phyloP scores from a whole-genome alignment of 2,113 vertebrate species.

The Saguinus imperator region DNA sequence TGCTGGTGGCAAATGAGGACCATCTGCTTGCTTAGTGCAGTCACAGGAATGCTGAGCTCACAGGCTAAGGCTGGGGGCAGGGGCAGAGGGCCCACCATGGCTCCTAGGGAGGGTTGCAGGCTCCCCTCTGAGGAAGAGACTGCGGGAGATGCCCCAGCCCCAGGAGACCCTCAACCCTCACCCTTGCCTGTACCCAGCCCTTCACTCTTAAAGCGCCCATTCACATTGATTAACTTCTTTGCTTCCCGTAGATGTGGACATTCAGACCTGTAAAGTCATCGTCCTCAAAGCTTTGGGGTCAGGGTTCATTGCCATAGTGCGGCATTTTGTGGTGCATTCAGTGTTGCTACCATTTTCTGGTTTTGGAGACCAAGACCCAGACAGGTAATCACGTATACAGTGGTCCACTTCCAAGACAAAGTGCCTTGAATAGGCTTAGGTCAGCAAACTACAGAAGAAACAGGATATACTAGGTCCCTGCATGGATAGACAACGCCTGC shows the following conservation, averaged over 20 bases:
- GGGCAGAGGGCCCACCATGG: not conserved
- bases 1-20: not conserved
- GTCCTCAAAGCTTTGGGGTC: not conserved
- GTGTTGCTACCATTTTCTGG: rapidly evolving
- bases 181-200: not conserved
- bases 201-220: not conserved
- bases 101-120: not conserved
- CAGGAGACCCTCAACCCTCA: not conserved
- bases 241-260: too few relatives aligned
- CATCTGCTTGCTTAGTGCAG: not conserved
- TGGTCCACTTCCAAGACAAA: too few relatives aligned
- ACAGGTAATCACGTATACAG: too few relatives aligned
- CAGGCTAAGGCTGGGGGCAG: not conserved
- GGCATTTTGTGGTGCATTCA: rapidly evolving
- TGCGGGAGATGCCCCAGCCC: too few relatives aligned
- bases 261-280: not conserved
- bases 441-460: too few relatives aligned
- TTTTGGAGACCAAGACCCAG: not conserved
- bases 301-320: not conserved
- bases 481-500: too few relatives aligned
- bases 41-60: not conserved
- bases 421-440: too few relatives aligned
- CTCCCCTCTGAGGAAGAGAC: not conserved
- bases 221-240: not conserved
- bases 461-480: too few relatives aligned